Evolutionary conservation across 2,113 vertebrate species (phyloP).

Genomic region (Otolemur garnettii): DNA sequence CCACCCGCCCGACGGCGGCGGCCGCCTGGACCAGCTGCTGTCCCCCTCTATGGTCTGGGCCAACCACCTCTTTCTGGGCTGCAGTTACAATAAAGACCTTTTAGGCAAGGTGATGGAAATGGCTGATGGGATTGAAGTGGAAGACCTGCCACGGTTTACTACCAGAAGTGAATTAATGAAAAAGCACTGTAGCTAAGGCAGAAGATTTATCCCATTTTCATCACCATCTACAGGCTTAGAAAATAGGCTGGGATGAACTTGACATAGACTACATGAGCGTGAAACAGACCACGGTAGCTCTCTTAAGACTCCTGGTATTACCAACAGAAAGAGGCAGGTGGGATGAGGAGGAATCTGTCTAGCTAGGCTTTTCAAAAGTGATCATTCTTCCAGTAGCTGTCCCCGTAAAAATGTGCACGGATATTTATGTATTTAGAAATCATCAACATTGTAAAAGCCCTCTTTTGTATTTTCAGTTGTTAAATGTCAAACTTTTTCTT

Average conservation of each 20-base stretch:
- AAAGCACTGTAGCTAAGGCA: constrained; percentile 83
- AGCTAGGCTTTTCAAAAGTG: constrained; percentile 30
- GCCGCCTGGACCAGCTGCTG: too few species aligned
- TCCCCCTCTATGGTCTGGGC: too few species aligned
- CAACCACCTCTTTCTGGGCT: background rate
- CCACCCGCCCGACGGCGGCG: too few species aligned
- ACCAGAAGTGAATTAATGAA: constrained; percentile 93
- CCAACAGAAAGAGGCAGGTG: constrained; percentile 15
- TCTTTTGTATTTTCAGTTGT: constrained; percentile 57
- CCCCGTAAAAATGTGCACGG: constrained; percentile 55
- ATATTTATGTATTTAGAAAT: constrained; percentile 73
- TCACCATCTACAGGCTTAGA: constrained; percentile 19
- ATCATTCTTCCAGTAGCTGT: constrained; percentile 20
- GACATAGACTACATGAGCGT: too few species aligned
- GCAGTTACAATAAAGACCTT: constrained; percentile 91
- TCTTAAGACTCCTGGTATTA: constrained; percentile 16
- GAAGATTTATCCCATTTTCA: constrained; percentile 60
- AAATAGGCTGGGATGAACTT: constrained; percentile 46
- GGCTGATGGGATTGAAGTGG: constrained; percentile 92
- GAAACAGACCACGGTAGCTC: background rate
- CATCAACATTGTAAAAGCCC: constrained; percentile 3
- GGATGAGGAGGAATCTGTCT: constrained; percentile 24
- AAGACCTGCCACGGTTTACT: constrained; percentile 92
- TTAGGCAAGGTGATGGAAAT: constrained; percentile 93
- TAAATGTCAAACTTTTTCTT: constrained; percentile 59